Evolutionary conservation across 2,888 invertebrate genomes (phyloP).

Genomic region (Pherbina coryleti): DNA sequence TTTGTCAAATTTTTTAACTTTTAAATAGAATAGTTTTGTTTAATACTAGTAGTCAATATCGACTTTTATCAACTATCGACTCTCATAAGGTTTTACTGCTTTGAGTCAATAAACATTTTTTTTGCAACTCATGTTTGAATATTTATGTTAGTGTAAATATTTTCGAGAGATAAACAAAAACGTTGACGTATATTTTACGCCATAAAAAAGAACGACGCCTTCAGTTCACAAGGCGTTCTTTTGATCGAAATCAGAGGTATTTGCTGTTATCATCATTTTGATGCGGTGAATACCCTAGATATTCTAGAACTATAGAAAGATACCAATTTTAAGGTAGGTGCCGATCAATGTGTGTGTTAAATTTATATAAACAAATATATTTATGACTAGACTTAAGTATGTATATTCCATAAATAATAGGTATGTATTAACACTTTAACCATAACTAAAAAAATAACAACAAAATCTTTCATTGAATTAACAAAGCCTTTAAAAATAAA

Average conservation of each 20-base stretch:
- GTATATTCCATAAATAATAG: too few relatives aligned
- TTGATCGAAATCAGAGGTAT: neutral
- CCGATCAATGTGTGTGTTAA: too few relatives aligned
- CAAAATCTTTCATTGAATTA: too few relatives aligned
- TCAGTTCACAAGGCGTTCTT: neutral
- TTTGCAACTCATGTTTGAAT: too few relatives aligned
- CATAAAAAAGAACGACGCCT: too few relatives aligned
- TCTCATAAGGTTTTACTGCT: constrained; percentile 35
- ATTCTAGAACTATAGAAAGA: too few relatives aligned
- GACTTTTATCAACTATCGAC: neutral
- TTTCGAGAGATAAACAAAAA: constrained; percentile 51
- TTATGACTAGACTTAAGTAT: too few relatives aligned
- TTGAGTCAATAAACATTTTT: neutral
- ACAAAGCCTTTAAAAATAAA: neutral
- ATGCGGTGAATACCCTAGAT: neutral
- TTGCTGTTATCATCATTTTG: neutral
- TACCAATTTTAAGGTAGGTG: too few relatives aligned
- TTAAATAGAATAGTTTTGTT: too few relatives aligned
- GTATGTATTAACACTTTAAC: neutral
- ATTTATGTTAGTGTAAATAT: neutral
- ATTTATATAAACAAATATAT: too few relatives aligned
- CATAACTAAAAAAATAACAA: neutral
- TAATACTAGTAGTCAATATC: neutral
- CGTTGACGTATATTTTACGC: too few relatives aligned
- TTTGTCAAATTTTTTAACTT: too few relatives aligned